Evolutionary conservation across 2,888 invertebrate species (phyloP).

Genomic region (Trachelus iudaicus): DNA sequence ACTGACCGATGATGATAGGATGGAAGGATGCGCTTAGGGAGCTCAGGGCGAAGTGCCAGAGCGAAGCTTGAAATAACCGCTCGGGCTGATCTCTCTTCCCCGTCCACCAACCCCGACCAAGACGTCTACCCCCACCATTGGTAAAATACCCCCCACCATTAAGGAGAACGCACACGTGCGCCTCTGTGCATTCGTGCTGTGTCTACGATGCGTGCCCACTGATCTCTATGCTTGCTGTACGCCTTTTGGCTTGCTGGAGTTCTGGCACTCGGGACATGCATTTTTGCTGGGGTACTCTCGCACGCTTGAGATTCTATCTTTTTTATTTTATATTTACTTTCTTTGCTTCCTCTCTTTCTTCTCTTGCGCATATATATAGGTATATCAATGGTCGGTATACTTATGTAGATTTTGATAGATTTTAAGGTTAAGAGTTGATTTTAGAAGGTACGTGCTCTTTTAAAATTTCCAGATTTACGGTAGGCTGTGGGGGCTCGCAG

Average conservation of each 20-base stretch:
- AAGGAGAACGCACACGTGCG: constrained; percentile 21
- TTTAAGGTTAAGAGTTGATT: background rate
- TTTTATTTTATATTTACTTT: background rate
- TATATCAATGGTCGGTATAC: background rate
- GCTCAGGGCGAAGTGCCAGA: constrained; percentile 63
- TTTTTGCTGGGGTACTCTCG: background rate
- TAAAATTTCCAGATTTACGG: background rate
- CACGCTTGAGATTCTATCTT: background rate
- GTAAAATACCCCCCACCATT: constrained; percentile 11
- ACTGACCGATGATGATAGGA: constrained; percentile 19
- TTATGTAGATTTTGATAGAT: background rate
- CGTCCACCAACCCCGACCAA: constrained; percentile 53
- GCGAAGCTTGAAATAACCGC: constrained; percentile 63
- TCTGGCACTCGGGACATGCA: background rate
- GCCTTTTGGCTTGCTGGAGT: background rate
- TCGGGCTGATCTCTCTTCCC: constrained; percentile 53
- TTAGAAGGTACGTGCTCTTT: background rate
- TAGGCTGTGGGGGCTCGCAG: background rate
- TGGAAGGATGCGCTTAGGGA: constrained; percentile 46
- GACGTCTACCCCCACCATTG: constrained; percentile 6
- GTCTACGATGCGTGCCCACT: constrained; percentile 10
- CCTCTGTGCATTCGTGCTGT: constrained; percentile 21
- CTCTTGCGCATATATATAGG: background rate
- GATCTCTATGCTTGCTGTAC: background rate
- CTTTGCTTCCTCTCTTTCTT: background rate